Base-by-base conservation (phyloP, 2,113 vertebrate species). In the Cettia cetti region DNA sequence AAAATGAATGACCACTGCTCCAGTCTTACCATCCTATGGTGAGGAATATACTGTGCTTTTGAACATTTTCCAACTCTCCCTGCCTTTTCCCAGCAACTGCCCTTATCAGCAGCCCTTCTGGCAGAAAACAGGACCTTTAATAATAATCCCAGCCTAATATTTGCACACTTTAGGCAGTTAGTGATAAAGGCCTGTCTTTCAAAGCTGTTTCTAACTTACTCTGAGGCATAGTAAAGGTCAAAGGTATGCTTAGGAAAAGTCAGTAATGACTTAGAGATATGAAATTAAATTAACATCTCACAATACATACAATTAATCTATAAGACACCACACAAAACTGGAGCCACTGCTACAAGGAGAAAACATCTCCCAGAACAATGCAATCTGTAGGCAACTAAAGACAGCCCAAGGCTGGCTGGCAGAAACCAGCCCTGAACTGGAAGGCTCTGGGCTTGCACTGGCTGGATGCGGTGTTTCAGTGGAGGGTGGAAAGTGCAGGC, bases 391-490 rank as follows among this genome's bases (percentile, higher is more conserved):
- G 39, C 5, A 54, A 11, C 20, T 57, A 30, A n/a, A 40, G 35
- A 24, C 1, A 9, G 12, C 11, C 12, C 6, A 33, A 44, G 59
- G 14, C 39, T 65, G 53, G 9, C 60, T 85, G 52, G 18, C 28
- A 72, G 82, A 52, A 3, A 64, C 16, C 35, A 86, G 57, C 24
- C 23, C 70, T 88, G 70, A 66, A n/a, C 39, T 72, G 54, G 57
- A 76, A 88, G n/a, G n/a, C 17, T 63, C 7, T 74, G 69, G 33
- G 10, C 10, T 75, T 63, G 45, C 28, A 4, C 10, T 40, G 78
- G 24, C 53, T 0, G 0, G 30, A 15, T 30, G 35, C 37, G 3
- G 1, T 19, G 14, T n/a, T 22, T 56, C 57, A 60, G 40, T 2
- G 1, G 16, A 30, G 28, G 17, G 17, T 47, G 28, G 42, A 60